Percentiles rank a stretch among this genome's conserved stretches.
These are phyloP conservation scores for Tetragnatha versicolor DNA, from an alignment of 1,140 invertebrate species.

Conservation along the genomic window DNA sequence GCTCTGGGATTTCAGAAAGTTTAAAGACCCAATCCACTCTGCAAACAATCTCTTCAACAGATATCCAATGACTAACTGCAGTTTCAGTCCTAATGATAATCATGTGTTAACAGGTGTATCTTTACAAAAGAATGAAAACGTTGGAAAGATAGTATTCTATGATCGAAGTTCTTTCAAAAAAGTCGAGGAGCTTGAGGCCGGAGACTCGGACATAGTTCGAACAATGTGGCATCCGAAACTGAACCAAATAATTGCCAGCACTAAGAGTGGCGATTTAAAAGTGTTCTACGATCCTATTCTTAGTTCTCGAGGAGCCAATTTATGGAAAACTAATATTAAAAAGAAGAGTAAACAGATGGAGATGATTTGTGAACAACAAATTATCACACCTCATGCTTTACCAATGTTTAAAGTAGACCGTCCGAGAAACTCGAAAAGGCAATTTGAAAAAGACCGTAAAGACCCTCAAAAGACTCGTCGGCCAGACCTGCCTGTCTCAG, in stretches of 20 bases:
- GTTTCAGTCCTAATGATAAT: conserved; percentile 92
- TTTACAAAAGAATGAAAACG: conserved; percentile 73
- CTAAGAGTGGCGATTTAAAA: conserved; percentile 89
- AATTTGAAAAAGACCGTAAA: conserved; percentile 87
- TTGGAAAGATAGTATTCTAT: conserved; percentile 83
- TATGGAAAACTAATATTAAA: conserved; percentile 86
- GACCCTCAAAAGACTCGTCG: conserved; percentile 91
- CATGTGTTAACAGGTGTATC: conserved; percentile 90
- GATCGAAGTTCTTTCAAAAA: conserved; percentile 78
- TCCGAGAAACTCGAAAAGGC: conserved; percentile 85
- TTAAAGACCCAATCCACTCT: conserved; percentile 79
- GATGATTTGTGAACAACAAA: conserved; percentile 87
- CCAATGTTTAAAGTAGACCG: conserved; percentile 94
- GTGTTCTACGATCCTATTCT: conserved; percentile 86
- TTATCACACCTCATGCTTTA: conserved; percentile 96
- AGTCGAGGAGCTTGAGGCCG: conserved; percentile 74
- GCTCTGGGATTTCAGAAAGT: conserved; percentile 89
- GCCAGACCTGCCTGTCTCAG: conserved; percentile 94
- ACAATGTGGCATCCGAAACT: conserved; percentile 95
- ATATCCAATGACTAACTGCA: conserved; percentile 88
- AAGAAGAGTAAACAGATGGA: conserved; percentile 69
- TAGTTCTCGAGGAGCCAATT: conserved; percentile 88
- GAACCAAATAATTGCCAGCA: conserved; percentile 94
- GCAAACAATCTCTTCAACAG: conserved; percentile 79
- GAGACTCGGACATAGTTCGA: conserved; percentile 82